phyloP scores from a whole-genome alignment of 2,888 invertebrate genomes.

The Ophion costatus region DNA sequence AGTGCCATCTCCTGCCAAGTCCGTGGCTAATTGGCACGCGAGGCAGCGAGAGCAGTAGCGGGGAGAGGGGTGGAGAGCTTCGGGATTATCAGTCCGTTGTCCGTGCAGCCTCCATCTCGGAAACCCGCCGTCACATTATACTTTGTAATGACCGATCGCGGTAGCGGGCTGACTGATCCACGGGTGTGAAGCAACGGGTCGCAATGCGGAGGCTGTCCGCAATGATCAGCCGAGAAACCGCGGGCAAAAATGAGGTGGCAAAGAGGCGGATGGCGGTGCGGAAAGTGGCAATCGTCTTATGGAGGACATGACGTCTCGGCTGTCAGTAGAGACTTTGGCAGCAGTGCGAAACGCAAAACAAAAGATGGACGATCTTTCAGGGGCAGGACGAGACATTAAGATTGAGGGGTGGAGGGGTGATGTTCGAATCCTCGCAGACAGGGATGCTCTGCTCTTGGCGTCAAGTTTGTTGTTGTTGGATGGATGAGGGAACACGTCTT shows the following conservation, averaged over 20 bases:
- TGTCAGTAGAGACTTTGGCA: background rate
- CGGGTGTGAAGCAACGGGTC: slow-evolving; percentile 41
- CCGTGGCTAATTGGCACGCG: slow-evolving; percentile 81
- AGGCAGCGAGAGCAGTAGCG: slow-evolving; percentile 62
- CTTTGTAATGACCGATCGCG: slow-evolving; percentile 76
- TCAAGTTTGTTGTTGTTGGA: slow-evolving; percentile 60
- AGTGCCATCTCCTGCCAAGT: slow-evolving; percentile 53
- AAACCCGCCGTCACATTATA: slow-evolving; percentile 77
- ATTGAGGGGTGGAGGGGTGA: slow-evolving; percentile 1
- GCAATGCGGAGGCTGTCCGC: slow-evolving; percentile 26
- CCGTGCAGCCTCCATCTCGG: slow-evolving; percentile 77
- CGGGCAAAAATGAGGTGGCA: background rate
- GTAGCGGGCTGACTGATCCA: slow-evolving; percentile 43
- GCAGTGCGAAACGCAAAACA: background rate
- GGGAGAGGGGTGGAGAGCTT: slow-evolving; percentile 12
- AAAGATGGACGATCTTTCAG: background rate
- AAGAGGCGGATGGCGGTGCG: background rate
- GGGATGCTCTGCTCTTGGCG: slow-evolving; percentile 43
- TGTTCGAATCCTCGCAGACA: background rate
- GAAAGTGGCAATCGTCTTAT: background rate
- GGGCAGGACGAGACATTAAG: background rate
- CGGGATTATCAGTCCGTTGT: slow-evolving; percentile 74
- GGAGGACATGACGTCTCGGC: background rate
- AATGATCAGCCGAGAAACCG: slow-evolving; percentile 1
- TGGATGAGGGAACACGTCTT: slow-evolving; percentile 55